Evolutionary conservation across 2,797 vertebrate genomes (phyloP).

Genomic region (Mionectes olivaceus): DNA sequence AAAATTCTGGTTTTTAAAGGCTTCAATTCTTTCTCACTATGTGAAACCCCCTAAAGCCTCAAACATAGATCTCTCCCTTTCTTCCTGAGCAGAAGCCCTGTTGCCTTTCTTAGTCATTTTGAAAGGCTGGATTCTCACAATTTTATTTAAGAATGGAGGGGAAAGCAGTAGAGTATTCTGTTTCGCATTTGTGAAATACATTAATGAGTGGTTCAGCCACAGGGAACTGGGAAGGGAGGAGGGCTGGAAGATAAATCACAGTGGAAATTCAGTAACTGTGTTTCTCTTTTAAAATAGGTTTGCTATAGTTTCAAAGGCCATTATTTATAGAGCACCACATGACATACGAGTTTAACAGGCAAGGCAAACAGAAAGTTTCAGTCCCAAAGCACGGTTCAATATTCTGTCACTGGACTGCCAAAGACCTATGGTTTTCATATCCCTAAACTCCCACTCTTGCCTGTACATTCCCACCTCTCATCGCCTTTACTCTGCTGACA

Average conservation of each 20-base stretch:
- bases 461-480: not conserved
- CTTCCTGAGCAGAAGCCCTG: not conserved
- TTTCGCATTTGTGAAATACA: not conserved
- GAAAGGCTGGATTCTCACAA: not conserved
- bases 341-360: not conserved
- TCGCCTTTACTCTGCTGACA: not conserved
- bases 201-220: not conserved
- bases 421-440: not conserved
- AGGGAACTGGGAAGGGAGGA: not conserved
- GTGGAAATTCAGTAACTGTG: slow-evolving; percentile 16
- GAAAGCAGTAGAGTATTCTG: slow-evolving; percentile 10
- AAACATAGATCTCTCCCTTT: not conserved
- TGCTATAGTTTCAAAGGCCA: not conserved
- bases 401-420: not conserved
- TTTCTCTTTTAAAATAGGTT: slow-evolving; percentile 35
- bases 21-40: not conserved
- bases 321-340: slow-evolving; percentile 39
- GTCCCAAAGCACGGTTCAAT: not conserved
- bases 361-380: not conserved
- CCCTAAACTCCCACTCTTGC: not conserved
- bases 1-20: not conserved
- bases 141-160: not conserved
- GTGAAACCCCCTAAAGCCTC: slow-evolving; percentile 27
- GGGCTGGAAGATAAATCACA: slow-evolving; percentile 14
- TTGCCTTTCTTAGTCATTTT: not conserved